Base-by-base conservation (phyloP, 2,113 vertebrate genomes). In the Daubentonia madagascariensis region DNA sequence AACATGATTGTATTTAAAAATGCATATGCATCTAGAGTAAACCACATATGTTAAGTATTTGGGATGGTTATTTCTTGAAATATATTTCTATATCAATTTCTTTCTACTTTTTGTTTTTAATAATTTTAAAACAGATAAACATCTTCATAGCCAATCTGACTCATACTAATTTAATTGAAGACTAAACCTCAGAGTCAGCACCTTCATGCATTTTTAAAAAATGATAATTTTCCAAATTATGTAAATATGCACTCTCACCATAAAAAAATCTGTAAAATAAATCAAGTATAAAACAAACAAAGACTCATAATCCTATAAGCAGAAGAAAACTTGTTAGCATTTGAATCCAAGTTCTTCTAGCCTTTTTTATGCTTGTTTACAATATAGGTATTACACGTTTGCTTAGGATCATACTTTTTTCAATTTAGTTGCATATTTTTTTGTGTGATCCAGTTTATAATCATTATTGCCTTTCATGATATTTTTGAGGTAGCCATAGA, bases 101-200 rank as follows among this genome's bases (percentile, higher is more conserved):
- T 59, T 72, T 83, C 17, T 8, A 8, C 20, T 48, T 80, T 86
- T 85, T 70, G 2, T 40, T 67, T 87, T 92, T 73, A 96, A 86
- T 95, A 43, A 52, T 73, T 96, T 92, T 72, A 57, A 91, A 76
- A 54, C 65, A 76, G 76, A 59, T 57, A 78, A 72, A 94, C 85
- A 20, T 79, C 48, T 76, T 76, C 59, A 92, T 2, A 83, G 37
- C 2, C 57, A 52, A 13, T 91, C 59, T 81, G 67, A 93, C 13
- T 93, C 85, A 88, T 37, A 84, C 23, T 94, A 88, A 88, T 48
- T 96, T 91, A 94, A 76, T 65, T 90, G 73, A 96, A 97, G n/a
- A 85, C 3, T 81, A 78, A 63, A 96, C 3, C 93, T 32, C 30
- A 96, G 72, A 85, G 13, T 79, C 37, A 50, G 14, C 37, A 22